Conservation (phyloP, 2,797 vertebrate genomes). For the Lagodon rhomboides region DNA sequence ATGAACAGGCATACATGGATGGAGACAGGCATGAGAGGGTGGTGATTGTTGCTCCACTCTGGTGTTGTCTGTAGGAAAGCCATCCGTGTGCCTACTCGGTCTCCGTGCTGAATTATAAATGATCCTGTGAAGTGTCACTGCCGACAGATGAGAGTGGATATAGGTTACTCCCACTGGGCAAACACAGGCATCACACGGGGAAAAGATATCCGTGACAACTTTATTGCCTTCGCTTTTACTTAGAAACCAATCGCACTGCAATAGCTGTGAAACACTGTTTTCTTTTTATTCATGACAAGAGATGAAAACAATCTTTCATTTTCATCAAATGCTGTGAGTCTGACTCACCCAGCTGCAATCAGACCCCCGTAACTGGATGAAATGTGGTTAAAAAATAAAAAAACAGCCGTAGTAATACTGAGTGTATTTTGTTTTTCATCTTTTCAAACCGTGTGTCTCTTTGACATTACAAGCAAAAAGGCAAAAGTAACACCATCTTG, state of each 20-base stretch:
- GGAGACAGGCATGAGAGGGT: slow-evolving; percentile 7
- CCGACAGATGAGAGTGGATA: slow-evolving; percentile 57
- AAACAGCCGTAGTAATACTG: too few species aligned
- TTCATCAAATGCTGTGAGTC: not conserved
- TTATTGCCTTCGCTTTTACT: slow-evolving; percentile 26
- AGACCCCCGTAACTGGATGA: not conserved
- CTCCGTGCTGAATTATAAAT: slow-evolving; percentile 76
- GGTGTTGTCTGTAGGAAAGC: slow-evolving; percentile 33
- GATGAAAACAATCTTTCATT: not conserved
- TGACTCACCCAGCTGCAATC: not conserved
- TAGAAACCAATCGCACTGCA: slow-evolving; percentile 3
- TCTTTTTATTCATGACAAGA: slow-evolving; percentile 10
- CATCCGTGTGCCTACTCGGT: slow-evolving; percentile 30
- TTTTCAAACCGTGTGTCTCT: too few species aligned
- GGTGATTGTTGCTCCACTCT: slow-evolving; percentile 50
- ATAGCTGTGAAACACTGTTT: slow-evolving; percentile 3
- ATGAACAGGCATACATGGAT: not conserved
- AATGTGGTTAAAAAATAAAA: not conserved
- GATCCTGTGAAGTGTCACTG: slow-evolving; percentile 54
- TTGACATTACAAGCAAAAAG: not conserved
- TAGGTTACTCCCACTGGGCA: slow-evolving; percentile 67
- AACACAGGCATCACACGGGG: slow-evolving; percentile 51
- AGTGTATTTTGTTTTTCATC: too few species aligned
- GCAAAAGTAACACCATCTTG: not conserved
- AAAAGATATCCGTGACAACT: slow-evolving; percentile 32